Conservation (phyloP, 23 tunicate genomes). For the Trididemnum nubilum region DNA sequence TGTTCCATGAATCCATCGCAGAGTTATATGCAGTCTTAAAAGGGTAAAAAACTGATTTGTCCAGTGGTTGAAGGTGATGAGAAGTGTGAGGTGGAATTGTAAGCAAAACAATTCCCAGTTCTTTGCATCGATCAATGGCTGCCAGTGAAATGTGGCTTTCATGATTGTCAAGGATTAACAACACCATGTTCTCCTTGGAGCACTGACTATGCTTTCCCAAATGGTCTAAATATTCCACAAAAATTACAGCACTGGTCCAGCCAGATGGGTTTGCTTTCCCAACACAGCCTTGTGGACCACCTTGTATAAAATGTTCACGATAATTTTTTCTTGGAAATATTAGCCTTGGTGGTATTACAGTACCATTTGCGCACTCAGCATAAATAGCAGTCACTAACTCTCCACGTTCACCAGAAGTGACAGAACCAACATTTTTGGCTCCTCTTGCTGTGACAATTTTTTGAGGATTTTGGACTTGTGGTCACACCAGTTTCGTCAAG, state of each 20-base stretch:
- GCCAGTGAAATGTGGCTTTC: conserved; percentile 30
- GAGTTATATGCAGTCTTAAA: conserved; percentile 4
- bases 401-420: conserved; percentile 22
- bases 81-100: conserved; percentile 41
- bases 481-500: conserved; percentile 26
- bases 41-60: conserved; percentile 19
- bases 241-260: conserved; percentile 4
- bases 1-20: conserved; percentile 28
- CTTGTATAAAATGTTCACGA: conserved; percentile 9
- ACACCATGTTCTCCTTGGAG: background rate
- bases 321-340: conserved; percentile 19
- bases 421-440: conserved; percentile 13
- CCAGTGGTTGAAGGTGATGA: conserved; percentile 34
- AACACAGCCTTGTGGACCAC: conserved; percentile 18
- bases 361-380: conserved; percentile 3
- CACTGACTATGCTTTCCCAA: background rate
- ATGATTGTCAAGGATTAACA: conserved; percentile 30
- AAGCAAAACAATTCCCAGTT: conserved; percentile 3
- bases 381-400: conserved; percentile 8
- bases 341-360: conserved; percentile 6
- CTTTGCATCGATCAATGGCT: conserved; percentile 23
- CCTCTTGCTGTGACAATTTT: conserved; percentile 12
- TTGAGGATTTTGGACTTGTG: background rate
- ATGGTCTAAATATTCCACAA: conserved; percentile 25
- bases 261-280: conserved; percentile 13